Evolutionary conservation across 2,888 invertebrate genomes (phyloP), one percentile per base, ranked within the genome.

Genomic region (Gari tellinella): DNA sequence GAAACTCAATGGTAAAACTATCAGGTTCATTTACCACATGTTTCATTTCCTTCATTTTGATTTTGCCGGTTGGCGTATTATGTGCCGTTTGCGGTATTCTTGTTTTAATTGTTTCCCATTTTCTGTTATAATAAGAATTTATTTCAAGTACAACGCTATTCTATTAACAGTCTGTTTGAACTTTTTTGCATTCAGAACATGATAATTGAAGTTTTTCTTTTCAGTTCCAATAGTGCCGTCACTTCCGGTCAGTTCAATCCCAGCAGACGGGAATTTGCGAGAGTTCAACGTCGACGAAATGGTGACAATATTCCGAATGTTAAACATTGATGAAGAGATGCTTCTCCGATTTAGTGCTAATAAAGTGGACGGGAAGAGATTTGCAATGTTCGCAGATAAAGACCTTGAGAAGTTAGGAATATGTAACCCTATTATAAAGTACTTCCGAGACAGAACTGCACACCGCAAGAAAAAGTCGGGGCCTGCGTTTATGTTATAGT

Each of bases 341-440:
- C 63, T 85, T 40, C 66, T 72, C 57, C 74, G 80, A 62, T 65
- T 86, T 21, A 67, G 78, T 68, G 48, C 76, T 43, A 82, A 78
- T 53, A 74, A 84, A n/a, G 79, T 90, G 14, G 89, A 90, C 75
- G 90, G 90, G 5, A 87, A 86, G 57, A 81, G 84, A 49, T 90
- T 90, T 58, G 80, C 87, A 1, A 69, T 76, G n/a, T 73, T 90
- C 64, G 80, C 82, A 19, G 88, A 89, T 70, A 72, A 69, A 12
- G 89, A 90, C 38, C 76, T 90, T 49, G 83, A 84, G 19, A 69
- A 67, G 5, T 66, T 85, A 7, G 83, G 86, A 2, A 81, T 90
- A 25, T 69, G 65, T 25, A 72, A 72, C 26, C 87, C 89, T 4
- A 70, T 83, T n/a, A 41, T 86, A n/a, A 23, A 74, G 15, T 86